These are phyloP conservation scores for Lophotis ruficrista DNA, from an alignment of 2,113 vertebrate species.

Conservation along the genomic window DNA sequence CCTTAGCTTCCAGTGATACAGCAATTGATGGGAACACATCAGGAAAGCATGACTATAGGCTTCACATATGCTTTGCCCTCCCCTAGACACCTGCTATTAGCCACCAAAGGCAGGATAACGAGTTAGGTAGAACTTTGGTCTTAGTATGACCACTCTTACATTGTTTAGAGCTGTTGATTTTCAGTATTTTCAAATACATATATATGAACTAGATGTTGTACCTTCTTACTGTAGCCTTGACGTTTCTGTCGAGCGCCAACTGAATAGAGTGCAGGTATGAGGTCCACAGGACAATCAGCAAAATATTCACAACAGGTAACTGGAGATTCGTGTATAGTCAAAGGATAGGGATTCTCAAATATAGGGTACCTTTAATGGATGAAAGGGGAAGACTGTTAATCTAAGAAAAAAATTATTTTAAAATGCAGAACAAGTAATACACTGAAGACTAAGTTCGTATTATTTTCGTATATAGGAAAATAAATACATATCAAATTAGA, in stretches of 20 bases:
- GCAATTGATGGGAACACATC: background rate
- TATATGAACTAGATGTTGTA: slow-evolving; percentile 22
- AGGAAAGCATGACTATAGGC: background rate
- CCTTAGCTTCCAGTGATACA: background rate
- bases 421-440: background rate
- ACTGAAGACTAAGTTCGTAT: background rate
- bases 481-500: background rate
- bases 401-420: background rate
- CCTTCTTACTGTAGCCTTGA: slow-evolving; percentile 99
- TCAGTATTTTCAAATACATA: background rate
- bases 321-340: slow-evolving; percentile 97
- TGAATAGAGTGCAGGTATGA: slow-evolving; percentile 98
- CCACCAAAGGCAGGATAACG: background rate
- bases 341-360: slow-evolving; percentile 98
- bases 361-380: slow-evolving; percentile 90
- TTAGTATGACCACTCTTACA: background rate
- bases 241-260: slow-evolving; percentile 96
- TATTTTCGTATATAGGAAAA: background rate
- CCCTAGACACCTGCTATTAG: background rate
- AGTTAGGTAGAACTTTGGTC: background rate
- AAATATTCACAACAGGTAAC: slow-evolving; percentile 99
- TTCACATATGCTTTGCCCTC: background rate
- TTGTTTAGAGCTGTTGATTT: background rate
- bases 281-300: slow-evolving; percentile 95
- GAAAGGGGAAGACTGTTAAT: background rate